A percentile compares a stretch with the other conserved stretches of the same genome.
Conservation (phyloP, 2,888 invertebrate genomes). For the Heliothis peltigera region DNA sequence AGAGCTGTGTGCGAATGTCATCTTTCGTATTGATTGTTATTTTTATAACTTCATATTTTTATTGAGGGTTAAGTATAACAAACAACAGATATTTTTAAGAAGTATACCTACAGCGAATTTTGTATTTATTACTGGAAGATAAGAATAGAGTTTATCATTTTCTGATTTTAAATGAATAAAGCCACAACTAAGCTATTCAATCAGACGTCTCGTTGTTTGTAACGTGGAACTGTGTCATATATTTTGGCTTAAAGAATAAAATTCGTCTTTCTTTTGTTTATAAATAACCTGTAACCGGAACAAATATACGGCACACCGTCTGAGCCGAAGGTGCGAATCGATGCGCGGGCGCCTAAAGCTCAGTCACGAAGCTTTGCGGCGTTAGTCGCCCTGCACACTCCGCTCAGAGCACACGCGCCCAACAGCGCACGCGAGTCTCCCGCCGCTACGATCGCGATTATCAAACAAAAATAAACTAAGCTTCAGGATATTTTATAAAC, state of each 20-base stretch:
- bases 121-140: no score
- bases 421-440: constrained; percentile 69
- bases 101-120: no score
- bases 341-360: constrained; percentile 73
- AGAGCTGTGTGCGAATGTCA: constrained; percentile 42
- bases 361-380: constrained; percentile 65
- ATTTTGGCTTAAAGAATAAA: constrained; percentile 80
- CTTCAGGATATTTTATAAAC: constrained; percentile 71
- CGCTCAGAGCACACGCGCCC: constrained; percentile 77
- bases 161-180: constrained; percentile 18
- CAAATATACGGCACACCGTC: constrained; percentile 87
- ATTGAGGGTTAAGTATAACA: no score
- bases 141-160: constrained; percentile 44
- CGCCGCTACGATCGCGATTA: constrained; percentile 71
- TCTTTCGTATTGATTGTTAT: constrained; percentile 31
- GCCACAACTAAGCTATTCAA: constrained; percentile 57
- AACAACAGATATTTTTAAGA: no score
- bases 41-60: constrained; percentile 23
- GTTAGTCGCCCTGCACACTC: constrained; percentile 81
- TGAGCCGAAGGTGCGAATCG: constrained; percentile 85
- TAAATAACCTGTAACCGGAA: constrained; percentile 88
- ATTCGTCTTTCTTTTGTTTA: constrained; percentile 86
- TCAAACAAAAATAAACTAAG: constrained; percentile 63
- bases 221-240: constrained; percentile 84
- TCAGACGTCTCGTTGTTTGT: constrained; percentile 72